A percentile compares a stretch with the other conserved stretches of the same genome.
Evolutionary conservation across 2,113 vertebrate species (phyloP).

Genomic region (Eolophus roseicapilla): DNA sequence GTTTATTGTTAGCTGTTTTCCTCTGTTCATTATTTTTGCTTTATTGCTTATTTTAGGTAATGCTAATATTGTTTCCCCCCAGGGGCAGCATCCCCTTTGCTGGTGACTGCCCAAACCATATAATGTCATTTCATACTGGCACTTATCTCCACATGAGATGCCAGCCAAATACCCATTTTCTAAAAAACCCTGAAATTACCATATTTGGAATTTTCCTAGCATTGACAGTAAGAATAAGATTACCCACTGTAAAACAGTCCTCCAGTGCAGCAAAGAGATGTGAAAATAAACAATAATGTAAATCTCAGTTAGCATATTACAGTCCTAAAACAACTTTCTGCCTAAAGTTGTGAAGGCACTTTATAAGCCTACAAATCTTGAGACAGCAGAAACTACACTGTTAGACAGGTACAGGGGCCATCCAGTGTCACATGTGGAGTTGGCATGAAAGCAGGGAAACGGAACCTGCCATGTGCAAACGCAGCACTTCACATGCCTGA

Average conservation of each 20-base stretch:
- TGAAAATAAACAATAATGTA: slow-evolving; percentile 13
- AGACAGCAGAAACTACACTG: background rate
- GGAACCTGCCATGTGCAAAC: background rate
- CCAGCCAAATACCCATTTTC: background rate
- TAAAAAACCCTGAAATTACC: background rate
- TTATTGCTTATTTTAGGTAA: background rate
- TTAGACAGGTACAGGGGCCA: background rate
- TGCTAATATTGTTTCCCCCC: background rate
- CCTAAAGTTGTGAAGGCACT: background rate
- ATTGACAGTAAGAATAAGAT: background rate
- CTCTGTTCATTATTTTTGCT: background rate
- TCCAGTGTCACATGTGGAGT: fast-evolving
- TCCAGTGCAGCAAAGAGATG: background rate
- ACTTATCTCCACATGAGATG: background rate
- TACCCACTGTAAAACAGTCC: background rate
- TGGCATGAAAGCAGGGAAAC: background rate
- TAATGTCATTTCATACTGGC: background rate
- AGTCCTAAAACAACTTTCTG: background rate
- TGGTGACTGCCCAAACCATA: background rate
- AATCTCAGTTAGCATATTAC: background rate
- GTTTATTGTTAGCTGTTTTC: background rate
- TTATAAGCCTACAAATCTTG: background rate
- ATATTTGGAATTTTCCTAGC: background rate
- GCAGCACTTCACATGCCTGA: background rate
- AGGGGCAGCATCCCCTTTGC: background rate